These are phyloP conservation scores for Tokudaia tokunoshimensis DNA, from an alignment of 2,797 vertebrate species.

Conservation along the genomic window DNA sequence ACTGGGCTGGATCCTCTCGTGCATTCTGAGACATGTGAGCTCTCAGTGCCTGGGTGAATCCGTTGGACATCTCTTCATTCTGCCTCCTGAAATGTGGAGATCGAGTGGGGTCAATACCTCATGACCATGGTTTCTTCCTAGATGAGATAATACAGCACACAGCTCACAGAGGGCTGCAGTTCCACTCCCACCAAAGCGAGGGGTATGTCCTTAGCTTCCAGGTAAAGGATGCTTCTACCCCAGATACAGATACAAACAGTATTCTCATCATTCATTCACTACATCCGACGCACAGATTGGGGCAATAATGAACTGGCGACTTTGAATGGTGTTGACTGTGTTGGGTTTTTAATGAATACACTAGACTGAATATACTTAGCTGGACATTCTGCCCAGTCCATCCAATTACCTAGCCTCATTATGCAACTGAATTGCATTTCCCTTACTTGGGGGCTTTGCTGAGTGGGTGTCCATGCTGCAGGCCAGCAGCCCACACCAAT, in stretches of 20 bases:
- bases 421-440: conserved; percentile 57
- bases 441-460: conserved; percentile 67
- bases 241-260: not conserved
- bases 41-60: not conserved
- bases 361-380: conserved; percentile 33
- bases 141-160: fast-evolving
- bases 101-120: not conserved
- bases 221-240: fast-evolving
- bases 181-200: not conserved
- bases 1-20: fast-evolving
- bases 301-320: conserved; percentile 53
- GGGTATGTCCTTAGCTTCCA: not conserved
- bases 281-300: conserved; percentile 50
- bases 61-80: fast-evolving
- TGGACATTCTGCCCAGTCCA: conserved; percentile 52
- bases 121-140: fast-evolving
- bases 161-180: too few relatives aligned
- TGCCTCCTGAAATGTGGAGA: fast-evolving
- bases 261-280: not conserved
- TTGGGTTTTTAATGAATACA: conserved; percentile 63
- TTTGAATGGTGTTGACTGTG: conserved; percentile 4
- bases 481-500: not conserved
- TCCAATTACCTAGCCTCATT: conserved; percentile 71
- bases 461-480: conserved; percentile 27
- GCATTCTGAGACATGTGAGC: fast-evolving